phyloP scores from a whole-genome alignment of 2,888 invertebrate species.

The Orthosia incerta region DNA sequence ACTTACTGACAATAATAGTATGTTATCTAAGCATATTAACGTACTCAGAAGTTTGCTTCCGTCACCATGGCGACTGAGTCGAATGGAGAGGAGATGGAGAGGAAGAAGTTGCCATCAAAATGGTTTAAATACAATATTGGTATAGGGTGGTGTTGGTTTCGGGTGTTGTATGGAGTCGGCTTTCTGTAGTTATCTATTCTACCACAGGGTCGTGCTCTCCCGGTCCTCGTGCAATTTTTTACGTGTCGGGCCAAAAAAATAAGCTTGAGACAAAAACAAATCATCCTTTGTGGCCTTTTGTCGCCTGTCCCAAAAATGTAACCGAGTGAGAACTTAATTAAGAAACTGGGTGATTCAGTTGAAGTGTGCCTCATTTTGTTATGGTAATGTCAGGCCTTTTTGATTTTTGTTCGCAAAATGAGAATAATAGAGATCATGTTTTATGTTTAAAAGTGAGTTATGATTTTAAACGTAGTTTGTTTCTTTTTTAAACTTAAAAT shows the following conservation, averaged over 20 bases:
- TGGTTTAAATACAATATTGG: too few relatives aligned
- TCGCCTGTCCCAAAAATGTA: slow-evolving; percentile 71
- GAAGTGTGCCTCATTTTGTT: slow-evolving; percentile 61
- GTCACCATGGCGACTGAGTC: too few relatives aligned
- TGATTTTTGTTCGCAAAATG: slow-evolving; percentile 50
- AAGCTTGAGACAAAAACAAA: slow-evolving; percentile 73
- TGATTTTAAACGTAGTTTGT: not conserved
- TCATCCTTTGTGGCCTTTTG: slow-evolving; percentile 74
- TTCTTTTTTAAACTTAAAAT: not conserved
- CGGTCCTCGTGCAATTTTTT: slow-evolving; percentile 59
- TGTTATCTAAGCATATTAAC: too few relatives aligned
- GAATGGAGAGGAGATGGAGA: too few relatives aligned
- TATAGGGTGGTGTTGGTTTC: not conserved
- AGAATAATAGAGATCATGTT: slow-evolving; percentile 40
- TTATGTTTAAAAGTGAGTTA: slow-evolving; percentile 10
- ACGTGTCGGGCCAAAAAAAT: slow-evolving; percentile 61
- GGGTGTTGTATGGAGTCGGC: not conserved
- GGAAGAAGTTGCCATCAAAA: too few relatives aligned
- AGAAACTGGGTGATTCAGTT: slow-evolving; percentile 65
- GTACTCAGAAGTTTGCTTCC: too few relatives aligned
- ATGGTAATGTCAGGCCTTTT: slow-evolving; percentile 57
- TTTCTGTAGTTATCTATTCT: slow-evolving; percentile 3
- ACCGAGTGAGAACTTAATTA: slow-evolving; percentile 72
- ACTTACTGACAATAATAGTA: too few relatives aligned
- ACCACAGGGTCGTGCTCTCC: slow-evolving; percentile 53